phyloP scores from a whole-genome alignment of 2,888 invertebrate species.

The Germaria angustata region DNA sequence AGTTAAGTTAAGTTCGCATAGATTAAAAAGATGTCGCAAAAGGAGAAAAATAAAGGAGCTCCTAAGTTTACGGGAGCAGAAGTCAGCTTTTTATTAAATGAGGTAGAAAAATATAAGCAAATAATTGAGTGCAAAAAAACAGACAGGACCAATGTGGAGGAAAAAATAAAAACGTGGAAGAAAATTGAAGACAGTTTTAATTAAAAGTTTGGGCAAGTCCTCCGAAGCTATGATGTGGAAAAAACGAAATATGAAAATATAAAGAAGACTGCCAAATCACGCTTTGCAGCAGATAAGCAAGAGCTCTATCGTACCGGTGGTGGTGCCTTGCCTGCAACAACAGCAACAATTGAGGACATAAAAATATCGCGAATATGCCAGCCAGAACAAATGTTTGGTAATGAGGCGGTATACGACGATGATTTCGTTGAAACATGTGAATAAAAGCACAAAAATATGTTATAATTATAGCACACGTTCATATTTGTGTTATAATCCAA shows the following conservation, averaged over 20 bases:
- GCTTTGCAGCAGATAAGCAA: neutral
- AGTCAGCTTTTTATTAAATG: neutral
- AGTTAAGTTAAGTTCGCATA: too few relatives aligned
- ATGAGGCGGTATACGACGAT: neutral
- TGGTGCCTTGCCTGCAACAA: neutral
- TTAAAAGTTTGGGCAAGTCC: too few relatives aligned
- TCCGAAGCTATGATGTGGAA: neutral
- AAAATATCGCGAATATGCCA: neutral
- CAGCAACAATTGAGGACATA: too few relatives aligned
- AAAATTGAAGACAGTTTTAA: neutral
- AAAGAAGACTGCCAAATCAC: neutral
- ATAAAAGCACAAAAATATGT: too few relatives aligned
- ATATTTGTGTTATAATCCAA: too few relatives aligned
- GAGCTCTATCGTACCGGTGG: neutral
- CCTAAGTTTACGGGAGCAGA: neutral
- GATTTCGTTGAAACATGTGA: neutral
- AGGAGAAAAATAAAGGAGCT: neutral
- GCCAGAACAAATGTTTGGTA: neutral
- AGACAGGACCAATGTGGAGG: neutral
- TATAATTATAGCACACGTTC: too few relatives aligned
- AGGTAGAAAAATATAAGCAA: neutral
- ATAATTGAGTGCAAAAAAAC: conserved; percentile 1
- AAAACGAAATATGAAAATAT: neutral
- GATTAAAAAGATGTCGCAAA: too few relatives aligned
- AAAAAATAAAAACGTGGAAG: neutral